Evolutionary conservation across 1,140 invertebrate genomes (phyloP).

Genomic region (Drosophila truncata): DNA sequence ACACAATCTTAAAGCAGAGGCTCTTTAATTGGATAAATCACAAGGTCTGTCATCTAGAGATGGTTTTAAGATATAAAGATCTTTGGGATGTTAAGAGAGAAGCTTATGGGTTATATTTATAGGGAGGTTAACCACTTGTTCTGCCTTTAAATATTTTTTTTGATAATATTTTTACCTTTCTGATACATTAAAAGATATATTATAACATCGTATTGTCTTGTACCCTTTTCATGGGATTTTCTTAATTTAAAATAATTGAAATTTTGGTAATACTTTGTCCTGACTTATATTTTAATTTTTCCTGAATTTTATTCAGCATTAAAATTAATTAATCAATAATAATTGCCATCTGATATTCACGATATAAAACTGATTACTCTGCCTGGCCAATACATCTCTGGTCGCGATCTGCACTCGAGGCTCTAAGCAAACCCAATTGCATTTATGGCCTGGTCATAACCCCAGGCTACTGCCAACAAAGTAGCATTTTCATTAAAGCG

Average conservation of each 20-base stretch:
- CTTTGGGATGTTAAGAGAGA: too few relatives aligned
- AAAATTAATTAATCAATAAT: background rate
- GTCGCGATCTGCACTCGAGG: background rate
- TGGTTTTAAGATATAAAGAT: background rate
- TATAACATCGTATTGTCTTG: too few relatives aligned
- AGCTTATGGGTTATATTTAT: background rate
- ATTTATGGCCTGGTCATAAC: constrained; percentile 46
- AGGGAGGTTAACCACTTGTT: background rate
- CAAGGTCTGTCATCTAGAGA: constrained; percentile 7
- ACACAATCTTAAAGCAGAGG: constrained; percentile 32
- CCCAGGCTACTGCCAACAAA: constrained; percentile 38
- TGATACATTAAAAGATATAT: background rate
- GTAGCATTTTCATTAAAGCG: constrained; percentile 53
- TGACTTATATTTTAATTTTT: too few relatives aligned
- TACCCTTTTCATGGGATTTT: background rate
- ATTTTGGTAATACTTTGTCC: background rate
- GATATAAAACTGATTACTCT: background rate
- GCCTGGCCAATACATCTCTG: background rate
- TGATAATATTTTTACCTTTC: background rate
- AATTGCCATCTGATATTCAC: background rate
- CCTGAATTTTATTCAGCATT: background rate
- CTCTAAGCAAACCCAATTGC: constrained; percentile 37
- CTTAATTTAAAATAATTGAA: too few relatives aligned
- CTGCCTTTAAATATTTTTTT: background rate
- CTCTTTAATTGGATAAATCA: constrained; percentile 19